Conservation (phyloP, 2,797 vertebrate species). For the Scarus forsteni region DNA sequence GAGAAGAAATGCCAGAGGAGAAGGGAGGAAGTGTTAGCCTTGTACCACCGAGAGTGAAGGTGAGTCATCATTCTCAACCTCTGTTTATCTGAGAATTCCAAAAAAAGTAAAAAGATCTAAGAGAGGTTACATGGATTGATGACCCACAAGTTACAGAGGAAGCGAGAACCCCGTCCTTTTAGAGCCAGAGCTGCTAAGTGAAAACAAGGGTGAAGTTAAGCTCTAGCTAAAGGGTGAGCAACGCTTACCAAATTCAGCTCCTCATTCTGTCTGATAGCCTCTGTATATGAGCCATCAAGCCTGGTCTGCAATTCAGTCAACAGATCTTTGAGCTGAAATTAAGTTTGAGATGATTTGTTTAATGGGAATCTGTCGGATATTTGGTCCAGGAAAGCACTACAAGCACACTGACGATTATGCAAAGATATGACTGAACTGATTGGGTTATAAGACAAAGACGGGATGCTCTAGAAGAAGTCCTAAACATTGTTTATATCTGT, state of each 20-base stretch:
- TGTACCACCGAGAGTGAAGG: constrained; percentile 16
- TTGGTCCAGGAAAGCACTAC: constrained; percentile 35
- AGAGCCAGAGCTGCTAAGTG: constrained; percentile 23
- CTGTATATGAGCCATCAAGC: constrained; percentile 98
- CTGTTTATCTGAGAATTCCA: neutral
- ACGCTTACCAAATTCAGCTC: constrained; percentile 98
- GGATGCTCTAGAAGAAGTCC: constrained; percentile 4
- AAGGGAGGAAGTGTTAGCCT: constrained; percentile 49
- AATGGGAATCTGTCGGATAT: constrained; percentile 51
- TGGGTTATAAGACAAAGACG: neutral
- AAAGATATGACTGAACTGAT: constrained; percentile 20
- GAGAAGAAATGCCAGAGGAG: constrained; percentile 11
- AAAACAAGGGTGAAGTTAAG: constrained; percentile 39
- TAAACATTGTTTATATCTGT: constrained; percentile 16
- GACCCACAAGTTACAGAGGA: constrained; percentile 41
- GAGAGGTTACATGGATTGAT: constrained; percentile 46
- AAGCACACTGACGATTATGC: constrained; percentile 20
- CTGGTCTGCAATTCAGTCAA: constrained; percentile 99
- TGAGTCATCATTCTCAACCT: constrained; percentile 60
- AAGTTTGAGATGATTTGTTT: constrained; percentile 89
- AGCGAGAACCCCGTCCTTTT: constrained; percentile 21
- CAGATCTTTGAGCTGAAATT: constrained; percentile 99
- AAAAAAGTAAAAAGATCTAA: neutral
- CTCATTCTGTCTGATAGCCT: constrained; percentile 99
- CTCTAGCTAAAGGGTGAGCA: constrained; percentile 61